Evolutionary conservation across 2,888 invertebrate species (phyloP), one percentile per base, ranked within the genome.

Genomic region (Schizaphis graminum): DNA sequence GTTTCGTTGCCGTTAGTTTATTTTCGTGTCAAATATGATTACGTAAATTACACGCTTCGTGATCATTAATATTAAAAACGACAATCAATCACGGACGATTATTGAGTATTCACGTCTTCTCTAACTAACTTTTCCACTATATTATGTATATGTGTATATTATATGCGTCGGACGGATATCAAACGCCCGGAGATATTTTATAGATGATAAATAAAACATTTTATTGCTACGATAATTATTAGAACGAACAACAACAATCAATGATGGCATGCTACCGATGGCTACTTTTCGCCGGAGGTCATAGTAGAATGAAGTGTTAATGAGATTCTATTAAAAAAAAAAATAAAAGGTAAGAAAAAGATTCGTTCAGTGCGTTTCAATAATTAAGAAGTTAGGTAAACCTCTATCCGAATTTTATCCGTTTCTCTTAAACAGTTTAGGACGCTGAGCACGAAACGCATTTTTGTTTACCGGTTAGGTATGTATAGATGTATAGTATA

Each of bases 161-260:
- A 77, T 41, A 41, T n/a, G n/a, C 57, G 85, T n/a, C 53, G 13
- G 84, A 10, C 41, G 53, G 41, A 41, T 86, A 35, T 41, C 67
- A 44, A 87, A 67, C 61, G 92, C 87, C 92, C 41, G 87, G 49
- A 92, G 92, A 92, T 92, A 67, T 92, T 87, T 88, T 41, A 67
- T 49, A 21, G 87, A 49, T 57, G 61, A 92, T 87, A 86, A 86
- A 91, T 86, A 91, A 57, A 86, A 85, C 57, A n/a, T 91, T 86
- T 86, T 86, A 86, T 86, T 85, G 85, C 47, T 86, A 61, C 35
- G 91, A 86, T 91, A 91, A 91, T 87, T 41, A 87, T 57, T 57
- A 86, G 61, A 53, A 92, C 67, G 91, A 47, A 84, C 84, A 56
- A 90, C 35, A 57, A 90, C 56, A 84, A 91, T 77, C 77, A 90